Conservation (phyloP, 2,888 invertebrate genomes). For the Tachina fera region DNA sequence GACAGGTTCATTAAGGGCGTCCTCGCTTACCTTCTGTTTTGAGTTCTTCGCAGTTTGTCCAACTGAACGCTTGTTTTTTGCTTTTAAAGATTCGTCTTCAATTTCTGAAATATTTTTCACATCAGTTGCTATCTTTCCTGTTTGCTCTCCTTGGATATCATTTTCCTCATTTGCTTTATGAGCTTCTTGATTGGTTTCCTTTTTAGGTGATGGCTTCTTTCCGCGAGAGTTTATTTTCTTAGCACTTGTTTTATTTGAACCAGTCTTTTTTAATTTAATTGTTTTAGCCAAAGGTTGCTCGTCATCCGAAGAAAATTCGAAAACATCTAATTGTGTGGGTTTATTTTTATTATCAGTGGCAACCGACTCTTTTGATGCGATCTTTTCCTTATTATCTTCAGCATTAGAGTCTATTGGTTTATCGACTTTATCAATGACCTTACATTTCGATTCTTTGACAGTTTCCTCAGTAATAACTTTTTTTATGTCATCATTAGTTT, state of each 20-base stretch:
- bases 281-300: constrained; percentile 84
- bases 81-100: constrained; percentile 28
- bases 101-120: constrained; percentile 12
- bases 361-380: neutral
- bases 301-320: constrained; percentile 84
- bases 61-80: constrained; percentile 50
- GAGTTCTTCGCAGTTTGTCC: constrained; percentile 27
- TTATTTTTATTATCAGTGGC: constrained; percentile 65
- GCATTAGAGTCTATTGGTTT: neutral
- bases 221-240: constrained; percentile 66
- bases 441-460: constrained; percentile 27
- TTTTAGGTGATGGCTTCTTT: constrained; percentile 64
- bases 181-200: constrained; percentile 38
- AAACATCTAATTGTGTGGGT: constrained; percentile 77
- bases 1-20: constrained; percentile 30
- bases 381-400: constrained; percentile 30
- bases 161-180: constrained; percentile 63
- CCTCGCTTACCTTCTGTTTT: constrained; percentile 60
- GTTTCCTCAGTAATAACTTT: constrained; percentile 14
- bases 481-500: constrained; percentile 17
- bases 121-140: constrained; percentile 29
- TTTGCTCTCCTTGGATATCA: constrained; percentile 13
- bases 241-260: constrained; percentile 49
- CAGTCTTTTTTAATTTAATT: constrained; percentile 79
- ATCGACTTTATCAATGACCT: constrained; percentile 10